Conservation (phyloP, 2,113 vertebrate genomes). For the Percina caprodes region DNA sequence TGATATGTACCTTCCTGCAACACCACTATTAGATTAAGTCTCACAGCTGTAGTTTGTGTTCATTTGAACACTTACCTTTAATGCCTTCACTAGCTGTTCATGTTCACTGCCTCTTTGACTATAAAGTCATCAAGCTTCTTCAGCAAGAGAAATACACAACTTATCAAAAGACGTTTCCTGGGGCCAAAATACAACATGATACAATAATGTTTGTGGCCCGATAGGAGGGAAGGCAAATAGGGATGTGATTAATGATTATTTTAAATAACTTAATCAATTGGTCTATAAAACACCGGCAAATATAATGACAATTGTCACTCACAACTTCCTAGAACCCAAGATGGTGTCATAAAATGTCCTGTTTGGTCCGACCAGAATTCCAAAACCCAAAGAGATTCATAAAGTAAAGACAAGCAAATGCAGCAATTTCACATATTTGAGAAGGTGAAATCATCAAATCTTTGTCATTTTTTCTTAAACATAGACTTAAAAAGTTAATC, state of each 20-base stretch:
- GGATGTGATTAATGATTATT: neutral
- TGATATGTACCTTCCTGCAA: neutral
- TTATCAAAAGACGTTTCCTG: neutral
- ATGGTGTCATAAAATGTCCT: neutral
- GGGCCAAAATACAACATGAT: neutral
- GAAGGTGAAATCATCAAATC: neutral
- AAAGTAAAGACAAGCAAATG: neutral
- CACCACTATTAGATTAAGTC: neutral
- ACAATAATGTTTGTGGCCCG: neutral
- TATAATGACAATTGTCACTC: neutral
- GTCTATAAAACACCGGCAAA: neutral
- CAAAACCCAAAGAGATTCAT: neutral
- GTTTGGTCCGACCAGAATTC: neutral
- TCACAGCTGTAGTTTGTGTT: constrained; percentile 9
- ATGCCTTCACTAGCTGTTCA: neutral
- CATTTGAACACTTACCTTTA: constrained; percentile 14
- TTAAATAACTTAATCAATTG: neutral
- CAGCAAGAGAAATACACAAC: neutral
- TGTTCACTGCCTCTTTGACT: neutral
- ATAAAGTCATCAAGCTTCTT: neutral
- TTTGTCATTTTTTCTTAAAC: neutral
- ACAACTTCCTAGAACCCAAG: neutral
- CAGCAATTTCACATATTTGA: neutral
- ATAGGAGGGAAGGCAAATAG: neutral
- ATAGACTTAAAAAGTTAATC: neutral